Conservation (phyloP, 2,888 invertebrate genomes). For the Cheilosia vulpina region DNA sequence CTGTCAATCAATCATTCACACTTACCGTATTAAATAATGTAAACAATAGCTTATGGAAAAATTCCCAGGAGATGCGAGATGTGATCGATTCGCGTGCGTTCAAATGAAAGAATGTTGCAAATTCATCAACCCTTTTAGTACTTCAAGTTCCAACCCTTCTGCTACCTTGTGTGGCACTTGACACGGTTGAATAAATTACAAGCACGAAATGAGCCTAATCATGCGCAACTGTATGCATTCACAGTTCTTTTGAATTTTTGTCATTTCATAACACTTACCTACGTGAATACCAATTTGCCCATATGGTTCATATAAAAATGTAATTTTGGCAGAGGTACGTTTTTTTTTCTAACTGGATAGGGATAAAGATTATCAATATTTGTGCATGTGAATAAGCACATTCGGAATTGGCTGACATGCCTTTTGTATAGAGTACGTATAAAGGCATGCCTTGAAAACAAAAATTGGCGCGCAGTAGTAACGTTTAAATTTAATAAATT, state of each 20-base stretch:
- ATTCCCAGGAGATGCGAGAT: background rate
- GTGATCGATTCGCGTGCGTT: background rate
- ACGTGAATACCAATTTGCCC: background rate
- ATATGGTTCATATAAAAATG: background rate
- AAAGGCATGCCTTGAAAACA: too few species aligned
- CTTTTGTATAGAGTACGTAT: too few species aligned
- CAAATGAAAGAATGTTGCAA: slow-evolving; percentile 17
- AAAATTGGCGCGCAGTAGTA: too few species aligned
- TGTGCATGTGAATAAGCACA: too few species aligned
- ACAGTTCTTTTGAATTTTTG: background rate
- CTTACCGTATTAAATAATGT: background rate
- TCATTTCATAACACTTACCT: background rate
- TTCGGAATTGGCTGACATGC: too few species aligned
- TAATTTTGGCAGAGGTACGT: too few species aligned
- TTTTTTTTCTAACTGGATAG: too few species aligned
- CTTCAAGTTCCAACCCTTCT: background rate
- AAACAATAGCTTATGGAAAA: background rate
- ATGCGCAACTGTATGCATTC: slow-evolving; percentile 4
- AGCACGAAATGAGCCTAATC: slow-evolving; percentile 6
- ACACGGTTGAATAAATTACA: slow-evolving; percentile 27
- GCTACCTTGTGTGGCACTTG: background rate
- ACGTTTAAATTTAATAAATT: too few species aligned
- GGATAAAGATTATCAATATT: too few species aligned
- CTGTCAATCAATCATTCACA: slow-evolving; percentile 3
- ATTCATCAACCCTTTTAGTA: slow-evolving; percentile 5